Base-by-base conservation (phyloP, 2,113 vertebrate genomes). In the Otis tarda region DNA sequence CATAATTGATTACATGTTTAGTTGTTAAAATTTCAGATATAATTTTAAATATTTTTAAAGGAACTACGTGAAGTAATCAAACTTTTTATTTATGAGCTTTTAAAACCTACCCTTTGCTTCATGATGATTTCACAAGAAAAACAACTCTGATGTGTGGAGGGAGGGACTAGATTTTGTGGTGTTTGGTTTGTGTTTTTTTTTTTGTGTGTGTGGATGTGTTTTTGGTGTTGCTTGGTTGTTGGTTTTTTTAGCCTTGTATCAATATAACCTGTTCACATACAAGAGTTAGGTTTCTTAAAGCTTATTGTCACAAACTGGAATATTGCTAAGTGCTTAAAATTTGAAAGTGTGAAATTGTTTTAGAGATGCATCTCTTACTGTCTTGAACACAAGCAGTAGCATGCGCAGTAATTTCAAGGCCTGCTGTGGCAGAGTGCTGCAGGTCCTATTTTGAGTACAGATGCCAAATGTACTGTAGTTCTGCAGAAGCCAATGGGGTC, bases 191-290 rank as follows among this genome's bases (percentile, higher is more conserved):
- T 3, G 70, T 14, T 24, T 18, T 47, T 8, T 39, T n/a, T 11
- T 12, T 10, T 19, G 41, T 2, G 3, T 28, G 27, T 52, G 45
- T 31, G 24, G 7, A 1, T n/a, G 3, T 7, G 7, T 35, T 24
- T 82, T 35, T 45, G 17, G 20, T 56, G 28, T 55, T 50, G 3
- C n/a, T n/a, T 64, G 13, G 9, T 77, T 18, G 8, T 3, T 4
- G 39, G 10, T 65, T 27, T 45, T 37, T 63, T 77, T 41, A 37
- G 20, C n/a, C 13, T 35, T 71, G 8, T 49, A 41, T 78, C 30
- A 31, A 17, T 57, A 33, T 17, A 60, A 55, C 22, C 41, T 43
- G 56, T 43, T 39, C 35, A 23, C 8, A 20, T 41, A 14, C 1
- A 5, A 65, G 28, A 27, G 21, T 75, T 52, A 52, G 12, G 47